These are phyloP conservation scores for Propithecus deckenii DNA, from an alignment of 2,797 vertebrate species.

Conservation along the genomic window DNA sequence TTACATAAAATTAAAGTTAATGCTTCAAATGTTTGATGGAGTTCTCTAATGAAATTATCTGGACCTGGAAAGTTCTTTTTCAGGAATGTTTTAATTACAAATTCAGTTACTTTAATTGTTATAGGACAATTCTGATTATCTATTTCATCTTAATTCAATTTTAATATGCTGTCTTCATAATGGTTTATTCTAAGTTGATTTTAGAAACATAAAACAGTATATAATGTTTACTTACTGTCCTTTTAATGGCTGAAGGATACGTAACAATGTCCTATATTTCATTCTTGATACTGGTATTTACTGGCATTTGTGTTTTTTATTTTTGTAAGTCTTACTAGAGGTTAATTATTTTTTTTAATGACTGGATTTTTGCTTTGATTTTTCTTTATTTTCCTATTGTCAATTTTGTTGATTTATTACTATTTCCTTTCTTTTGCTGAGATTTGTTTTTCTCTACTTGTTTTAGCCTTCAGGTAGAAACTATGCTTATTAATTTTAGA, in stretches of 20 bases:
- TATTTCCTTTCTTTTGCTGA: neutral
- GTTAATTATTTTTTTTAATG: neutral
- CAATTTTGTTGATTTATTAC: neutral
- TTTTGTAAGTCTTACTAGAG: neutral
- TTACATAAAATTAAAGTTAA: neutral
- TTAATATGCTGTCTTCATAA: neutral
- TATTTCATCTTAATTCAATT: neutral
- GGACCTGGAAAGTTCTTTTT: neutral
- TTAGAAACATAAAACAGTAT: neutral
- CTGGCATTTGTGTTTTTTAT: neutral
- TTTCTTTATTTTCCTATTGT: neutral
- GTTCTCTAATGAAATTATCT: neutral
- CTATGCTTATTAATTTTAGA: neutral
- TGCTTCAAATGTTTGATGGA: neutral
- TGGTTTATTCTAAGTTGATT: neutral
- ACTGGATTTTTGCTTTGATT: neutral
- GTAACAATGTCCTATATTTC: neutral
- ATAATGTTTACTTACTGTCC: neutral
- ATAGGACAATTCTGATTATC: neutral
- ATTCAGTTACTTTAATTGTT: neutral
- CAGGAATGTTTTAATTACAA: neutral
- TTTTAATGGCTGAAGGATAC: neutral
- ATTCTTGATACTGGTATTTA: neutral
- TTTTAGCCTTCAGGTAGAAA: neutral
- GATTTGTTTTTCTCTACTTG: neutral